phyloP scores from a whole-genome alignment of 2,888 invertebrate species.

The Chouioia cunea region DNA sequence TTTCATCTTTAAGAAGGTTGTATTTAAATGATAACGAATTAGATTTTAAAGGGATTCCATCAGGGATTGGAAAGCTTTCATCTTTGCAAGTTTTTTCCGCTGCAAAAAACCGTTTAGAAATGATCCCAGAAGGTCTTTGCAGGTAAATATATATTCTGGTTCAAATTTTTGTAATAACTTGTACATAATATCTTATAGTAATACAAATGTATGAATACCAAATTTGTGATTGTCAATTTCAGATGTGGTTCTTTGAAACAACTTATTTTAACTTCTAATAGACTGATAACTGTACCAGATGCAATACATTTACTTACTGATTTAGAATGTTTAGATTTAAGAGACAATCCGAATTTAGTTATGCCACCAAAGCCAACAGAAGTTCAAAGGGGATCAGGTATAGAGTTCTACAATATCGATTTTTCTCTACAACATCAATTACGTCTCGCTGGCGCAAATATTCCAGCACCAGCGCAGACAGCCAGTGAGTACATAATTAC shows the following conservation, averaged over 20 bases:
- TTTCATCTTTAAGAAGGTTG: constrained; percentile 83
- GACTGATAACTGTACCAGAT: constrained; percentile 95
- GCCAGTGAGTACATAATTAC: constrained; percentile 71
- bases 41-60: constrained; percentile 98
- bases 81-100: constrained; percentile 96
- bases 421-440: constrained; percentile 97
- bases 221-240: constrained; percentile 51
- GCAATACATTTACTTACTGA: constrained; percentile 95
- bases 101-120: constrained; percentile 94
- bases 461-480: constrained; percentile 79
- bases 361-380: constrained; percentile 98
- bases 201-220: constrained; percentile 12
- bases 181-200: constrained; percentile 5
- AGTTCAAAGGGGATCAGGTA: constrained; percentile 80
- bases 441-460: constrained; percentile 89
- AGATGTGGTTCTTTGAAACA: constrained; percentile 95
- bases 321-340: constrained; percentile 88
- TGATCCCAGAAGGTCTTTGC: constrained; percentile 98
- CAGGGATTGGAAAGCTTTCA: constrained; percentile 96
- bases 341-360: constrained; percentile 93
- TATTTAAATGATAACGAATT: constrained; percentile 96
- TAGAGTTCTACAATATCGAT: constrained; percentile 98
- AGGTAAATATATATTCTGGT: constrained; percentile 71
- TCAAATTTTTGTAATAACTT: constrained; percentile 5
- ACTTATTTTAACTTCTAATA: constrained; percentile 92